Percentiles rank a stretch among this genome's conserved stretches.
Conservation (phyloP, 2,888 invertebrate species). For the Caenorhabditis sulstoni region DNA sequence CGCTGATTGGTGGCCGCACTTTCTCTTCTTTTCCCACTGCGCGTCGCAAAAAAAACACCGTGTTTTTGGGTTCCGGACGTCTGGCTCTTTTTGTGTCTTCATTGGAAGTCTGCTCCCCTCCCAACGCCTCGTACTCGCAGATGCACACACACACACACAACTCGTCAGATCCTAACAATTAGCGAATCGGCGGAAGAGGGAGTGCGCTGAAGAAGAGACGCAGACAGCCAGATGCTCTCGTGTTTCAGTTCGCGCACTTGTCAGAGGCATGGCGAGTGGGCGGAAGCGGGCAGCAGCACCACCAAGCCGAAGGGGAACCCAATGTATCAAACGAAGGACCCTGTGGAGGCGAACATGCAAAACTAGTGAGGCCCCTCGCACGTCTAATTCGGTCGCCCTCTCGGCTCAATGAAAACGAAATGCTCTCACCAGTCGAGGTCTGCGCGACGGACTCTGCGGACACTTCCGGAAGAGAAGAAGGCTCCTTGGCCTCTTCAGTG, state of each 20-base stretch:
- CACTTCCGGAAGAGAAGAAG: conserved; percentile 24
- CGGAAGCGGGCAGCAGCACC: background rate
- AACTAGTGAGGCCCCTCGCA: background rate
- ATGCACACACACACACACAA: background rate
- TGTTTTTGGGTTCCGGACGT: too few species aligned
- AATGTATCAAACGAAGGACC: conserved; percentile 1
- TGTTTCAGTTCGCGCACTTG: conserved; percentile 9
- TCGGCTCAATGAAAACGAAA: conserved; percentile 5
- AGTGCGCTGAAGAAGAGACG: background rate
- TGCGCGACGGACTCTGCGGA: background rate
- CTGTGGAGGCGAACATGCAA: background rate
- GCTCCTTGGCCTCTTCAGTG: conserved; percentile 24
- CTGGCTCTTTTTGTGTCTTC: too few species aligned
- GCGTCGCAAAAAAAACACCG: too few species aligned
- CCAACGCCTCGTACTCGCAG: too few species aligned
- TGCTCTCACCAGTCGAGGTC: conserved; percentile 12
- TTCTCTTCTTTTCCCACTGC: too few species aligned
- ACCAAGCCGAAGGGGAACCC: background rate
- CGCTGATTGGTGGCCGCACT: too few species aligned
- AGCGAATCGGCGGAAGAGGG: conserved; percentile 10
- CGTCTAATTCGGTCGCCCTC: conserved; percentile 9
- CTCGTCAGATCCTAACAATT: conserved; percentile 11
- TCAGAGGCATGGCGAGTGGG: background rate
- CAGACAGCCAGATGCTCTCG: conserved; percentile 7
- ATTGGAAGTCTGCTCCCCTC: too few species aligned